phyloP scores from a whole-genome alignment of 1,140 invertebrate species.

The Saxidomus purpurata region DNA sequence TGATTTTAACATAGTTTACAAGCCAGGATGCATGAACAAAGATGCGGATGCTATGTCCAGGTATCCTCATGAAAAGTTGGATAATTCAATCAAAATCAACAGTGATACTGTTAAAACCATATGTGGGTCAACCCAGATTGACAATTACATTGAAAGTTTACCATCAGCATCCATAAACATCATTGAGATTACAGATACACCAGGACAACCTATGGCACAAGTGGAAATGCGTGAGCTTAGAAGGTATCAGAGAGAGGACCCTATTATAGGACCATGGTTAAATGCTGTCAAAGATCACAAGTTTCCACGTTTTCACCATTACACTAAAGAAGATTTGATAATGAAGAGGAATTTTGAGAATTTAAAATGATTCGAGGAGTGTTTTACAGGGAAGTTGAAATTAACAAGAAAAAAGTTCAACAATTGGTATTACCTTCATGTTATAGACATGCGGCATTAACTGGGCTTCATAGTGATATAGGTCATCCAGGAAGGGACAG shows the following conservation, averaged over 20 bases:
- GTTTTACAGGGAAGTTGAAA: conserved; percentile 1
- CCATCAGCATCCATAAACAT: not conserved
- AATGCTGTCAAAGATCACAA: conserved; percentile 14
- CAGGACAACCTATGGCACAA: too few species aligned
- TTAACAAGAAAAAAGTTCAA: not conserved
- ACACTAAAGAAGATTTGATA: too few species aligned
- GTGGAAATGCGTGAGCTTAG: too few species aligned
- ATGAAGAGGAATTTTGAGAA: too few species aligned
- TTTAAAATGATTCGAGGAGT: too few species aligned
- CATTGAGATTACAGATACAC: too few species aligned
- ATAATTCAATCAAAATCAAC: too few species aligned
- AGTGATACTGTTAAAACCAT: not conserved
- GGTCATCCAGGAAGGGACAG: too few species aligned
- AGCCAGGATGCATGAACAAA: too few species aligned
- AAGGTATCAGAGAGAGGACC: too few species aligned
- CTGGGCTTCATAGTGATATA: not conserved
- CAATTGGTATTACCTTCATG: not conserved
- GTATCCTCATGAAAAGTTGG: conserved; percentile 15
- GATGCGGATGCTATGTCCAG: conserved; percentile 63
- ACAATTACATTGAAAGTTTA: not conserved
- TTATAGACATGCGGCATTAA: not conserved
- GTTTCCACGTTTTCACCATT: not conserved
- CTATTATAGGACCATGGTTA: not conserved
- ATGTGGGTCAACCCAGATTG: too few species aligned
- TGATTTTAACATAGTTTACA: conserved; percentile 59